Percentiles rank a stretch among this genome's conserved stretches.
Evolutionary conservation across 64 coral and sea anemone species (phyloP).

Genomic region (Pocillopora verrucosa): DNA sequence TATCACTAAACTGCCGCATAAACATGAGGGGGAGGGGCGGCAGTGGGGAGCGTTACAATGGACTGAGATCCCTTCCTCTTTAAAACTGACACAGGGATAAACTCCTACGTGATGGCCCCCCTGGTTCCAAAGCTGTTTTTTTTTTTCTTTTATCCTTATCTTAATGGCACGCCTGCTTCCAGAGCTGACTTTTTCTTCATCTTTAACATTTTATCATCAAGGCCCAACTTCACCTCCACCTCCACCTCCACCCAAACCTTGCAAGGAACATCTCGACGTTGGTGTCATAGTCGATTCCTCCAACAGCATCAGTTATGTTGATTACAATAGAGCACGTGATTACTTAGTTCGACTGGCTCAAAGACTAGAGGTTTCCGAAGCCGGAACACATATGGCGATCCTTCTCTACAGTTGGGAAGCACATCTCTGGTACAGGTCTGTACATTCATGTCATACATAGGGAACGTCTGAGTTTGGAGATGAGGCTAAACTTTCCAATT

Average conservation of each 20-base stretch:
- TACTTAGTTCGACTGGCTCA: not conserved
- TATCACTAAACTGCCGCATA: too few species aligned
- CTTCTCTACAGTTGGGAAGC: conserved; percentile 24
- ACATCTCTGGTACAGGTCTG: not conserved
- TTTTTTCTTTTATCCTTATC: too few species aligned
- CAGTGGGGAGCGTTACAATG: too few species aligned
- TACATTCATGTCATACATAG: not conserved
- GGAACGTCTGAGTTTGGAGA: too few species aligned
- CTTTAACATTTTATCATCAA: not conserved
- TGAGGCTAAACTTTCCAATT: too few species aligned
- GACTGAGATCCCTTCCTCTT: too few species aligned
- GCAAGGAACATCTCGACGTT: conserved; percentile 13
- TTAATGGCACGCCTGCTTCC: too few species aligned
- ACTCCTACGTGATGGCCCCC: too few species aligned
- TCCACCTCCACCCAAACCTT: not conserved
- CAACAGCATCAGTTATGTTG: not conserved
- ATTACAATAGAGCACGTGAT: not conserved
- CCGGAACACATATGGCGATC: not conserved
- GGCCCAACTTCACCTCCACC: not conserved
- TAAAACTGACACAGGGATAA: too few species aligned
- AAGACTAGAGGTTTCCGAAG: not conserved
- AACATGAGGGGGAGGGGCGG: too few species aligned
- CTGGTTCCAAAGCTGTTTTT: too few species aligned
- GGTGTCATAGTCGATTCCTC: conserved; percentile 22
- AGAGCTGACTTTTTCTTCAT: too few species aligned